These are phyloP conservation scores for Gadopsis bispinosus DNA, from an alignment of 2,797 vertebrate genomes.

Conservation along the genomic window DNA sequence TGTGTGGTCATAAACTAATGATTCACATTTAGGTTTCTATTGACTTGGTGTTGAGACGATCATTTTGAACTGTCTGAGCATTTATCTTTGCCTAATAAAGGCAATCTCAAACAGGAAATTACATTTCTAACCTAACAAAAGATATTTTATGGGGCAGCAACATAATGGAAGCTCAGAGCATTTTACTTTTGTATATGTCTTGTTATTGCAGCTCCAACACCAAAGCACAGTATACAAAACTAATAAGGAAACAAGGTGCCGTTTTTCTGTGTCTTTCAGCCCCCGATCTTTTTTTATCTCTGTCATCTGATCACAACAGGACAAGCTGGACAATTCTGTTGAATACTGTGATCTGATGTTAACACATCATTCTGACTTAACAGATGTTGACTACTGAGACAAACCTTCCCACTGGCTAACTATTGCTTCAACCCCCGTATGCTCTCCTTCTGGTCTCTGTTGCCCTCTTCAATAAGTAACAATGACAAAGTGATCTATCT, in stretches of 20 bases:
- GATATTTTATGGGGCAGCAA: slow-evolving; percentile 10
- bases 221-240: background rate
- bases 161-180: background rate
- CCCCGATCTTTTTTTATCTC: slow-evolving; percentile 8
- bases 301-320: slow-evolving; percentile 24
- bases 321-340: slow-evolving; percentile 16
- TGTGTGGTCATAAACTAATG: background rate
- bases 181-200: background rate
- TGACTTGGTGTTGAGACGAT: background rate
- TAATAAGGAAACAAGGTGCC: background rate
- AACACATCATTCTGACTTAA: slow-evolving; percentile 1
- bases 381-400: slow-evolving; percentile 26
- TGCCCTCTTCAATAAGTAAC: background rate
- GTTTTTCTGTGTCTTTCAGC: slow-evolving; percentile 22
- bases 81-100: background rate
- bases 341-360: background rate
- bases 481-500: background rate
- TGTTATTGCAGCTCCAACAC: background rate
- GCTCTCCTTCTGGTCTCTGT: background rate
- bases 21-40: background rate
- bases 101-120: background rate
- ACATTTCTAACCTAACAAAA: background rate
- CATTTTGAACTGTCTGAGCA: background rate
- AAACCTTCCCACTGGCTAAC: background rate
- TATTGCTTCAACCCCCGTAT: background rate